Evolutionary conservation across 2,797 vertebrate genomes (phyloP), one percentile per base, ranked within the genome.

Genomic region (Graptemys geographica): DNA sequence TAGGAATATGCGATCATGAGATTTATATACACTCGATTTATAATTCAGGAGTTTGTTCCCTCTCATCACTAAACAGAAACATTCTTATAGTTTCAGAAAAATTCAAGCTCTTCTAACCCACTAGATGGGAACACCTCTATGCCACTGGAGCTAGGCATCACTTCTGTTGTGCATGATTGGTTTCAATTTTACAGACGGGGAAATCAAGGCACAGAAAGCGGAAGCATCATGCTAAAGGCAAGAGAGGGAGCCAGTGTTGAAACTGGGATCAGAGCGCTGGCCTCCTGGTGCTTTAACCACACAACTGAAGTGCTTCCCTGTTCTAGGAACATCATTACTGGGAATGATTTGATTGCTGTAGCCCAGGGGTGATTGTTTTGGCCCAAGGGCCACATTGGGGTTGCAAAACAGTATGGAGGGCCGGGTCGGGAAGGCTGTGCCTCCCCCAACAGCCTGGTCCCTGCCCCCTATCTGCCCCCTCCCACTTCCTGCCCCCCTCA

Each of bases 31-130:
- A 11, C 37, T 37, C 5, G 21, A 12, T 41, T 16, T 78, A 15
- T 78, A 86, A 19, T 84, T 93, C 0, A 41, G 94, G 86, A 96
- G 96, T 87, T 88, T 90, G 90, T 84, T 51, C 51, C 15, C 51
- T 15, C 51, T 51, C 15, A 15, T 15, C 15, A 16, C 51, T 51
- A 51, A 51, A 51, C 51, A 51, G 51, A 51, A 51, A 23, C 52
- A 28, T 21, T 27, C 55, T 69, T 31, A 6, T 31, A 27, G 16
- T 62, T 74, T 78, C 27, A 49, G 41, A 49, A 16, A 47, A 78
- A 31, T 31, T 76, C 72, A 76, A 27, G 21, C 41, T 47, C 72
- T 27, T 76, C 44, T 27, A 47, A 49, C 74, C 44, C 13, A 31
- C 27, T 8, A 8, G 5, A 16, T 13, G 31, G 74, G 47, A 28